Evolutionary conservation across 2,797 vertebrate species (phyloP), one percentile per base, ranked within the genome.

Genomic region (Menidia menidia): DNA sequence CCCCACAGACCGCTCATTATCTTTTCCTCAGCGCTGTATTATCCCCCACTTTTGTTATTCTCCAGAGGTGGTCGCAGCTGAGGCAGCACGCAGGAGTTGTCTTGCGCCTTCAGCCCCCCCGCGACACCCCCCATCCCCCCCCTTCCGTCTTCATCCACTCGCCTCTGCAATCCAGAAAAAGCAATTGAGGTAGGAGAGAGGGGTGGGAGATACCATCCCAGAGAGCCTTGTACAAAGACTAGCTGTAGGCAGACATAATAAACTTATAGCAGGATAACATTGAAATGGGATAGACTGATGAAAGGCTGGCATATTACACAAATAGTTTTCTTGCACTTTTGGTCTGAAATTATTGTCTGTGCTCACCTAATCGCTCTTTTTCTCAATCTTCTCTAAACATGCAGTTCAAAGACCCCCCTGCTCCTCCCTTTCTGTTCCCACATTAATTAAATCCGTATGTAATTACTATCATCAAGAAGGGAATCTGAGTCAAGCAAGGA

Each of bases 381-480:
- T 44, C 65, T 42, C 50, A 10, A 1, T 78, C 52, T 57, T 48
- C 75, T 81, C 75, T 53, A 72, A 81, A 79, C 68, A 63, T 55
- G 54, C 64, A 83, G 84, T 89, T 89, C 83, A 89, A 89, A 89
- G 80, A 71, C 75, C 78, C 66, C 55, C 60, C 53, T 44, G 48
- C 73, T 75, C 78, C 86, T 78, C 83, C 78, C 78, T 70, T 65
- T 60, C 73, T 57, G 47, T 87, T 88, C 80, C 83, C 85, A 80
- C 86, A 84, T 90, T 91, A 89, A 91, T 92, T 91, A 91, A 88
- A 88, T 80, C 78, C n/a, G 47, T 82, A 64, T 90, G 84, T 92
- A 91, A 89, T 88, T 91, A 80, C 81, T 64, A 54, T 86, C 68
- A 68, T 82, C 52, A 66, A 75, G 75, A 71, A 80, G 86, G 87